Conservation (phyloP, 2,888 invertebrate species). For the Drosophila kokeensis region DNA sequence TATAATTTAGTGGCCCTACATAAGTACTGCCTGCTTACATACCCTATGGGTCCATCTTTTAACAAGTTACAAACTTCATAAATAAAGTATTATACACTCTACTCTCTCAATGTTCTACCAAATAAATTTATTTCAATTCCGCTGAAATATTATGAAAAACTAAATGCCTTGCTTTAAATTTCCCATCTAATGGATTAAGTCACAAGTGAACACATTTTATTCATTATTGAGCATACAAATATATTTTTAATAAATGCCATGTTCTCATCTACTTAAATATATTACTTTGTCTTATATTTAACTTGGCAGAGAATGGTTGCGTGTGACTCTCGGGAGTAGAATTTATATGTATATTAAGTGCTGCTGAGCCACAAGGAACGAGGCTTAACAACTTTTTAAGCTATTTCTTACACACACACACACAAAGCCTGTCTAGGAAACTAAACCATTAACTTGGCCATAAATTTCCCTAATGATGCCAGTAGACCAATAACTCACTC, state of each 20-base stretch:
- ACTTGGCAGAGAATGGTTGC: background rate
- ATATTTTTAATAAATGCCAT: background rate
- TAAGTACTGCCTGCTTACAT: background rate
- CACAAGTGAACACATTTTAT: background rate
- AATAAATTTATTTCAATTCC: background rate
- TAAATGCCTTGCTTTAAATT: background rate
- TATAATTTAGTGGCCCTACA: background rate
- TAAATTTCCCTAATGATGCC: slow-evolving; percentile 68
- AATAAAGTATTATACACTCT: no score
- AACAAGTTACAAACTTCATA: no score
- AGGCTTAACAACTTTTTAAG: slow-evolving; percentile 41
- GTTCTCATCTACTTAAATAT: background rate
- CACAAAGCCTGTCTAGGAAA: slow-evolving; percentile 34
- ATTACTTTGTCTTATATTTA: background rate
- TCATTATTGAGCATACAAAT: background rate
- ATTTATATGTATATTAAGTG: background rate
- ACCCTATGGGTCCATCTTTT: background rate
- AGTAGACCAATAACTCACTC: slow-evolving; percentile 20
- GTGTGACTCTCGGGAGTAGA: background rate
- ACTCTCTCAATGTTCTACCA: no score
- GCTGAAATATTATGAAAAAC: background rate
- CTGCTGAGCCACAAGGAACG: slow-evolving; percentile 17
- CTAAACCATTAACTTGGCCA: slow-evolving; percentile 64
- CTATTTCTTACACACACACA: slow-evolving; percentile 27
- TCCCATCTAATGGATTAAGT: background rate